A percentile compares a stretch with the other conserved stretches of the same genome.
Conservation (phyloP, 2,888 invertebrate species). For the Holacanthella duospinosa region DNA sequence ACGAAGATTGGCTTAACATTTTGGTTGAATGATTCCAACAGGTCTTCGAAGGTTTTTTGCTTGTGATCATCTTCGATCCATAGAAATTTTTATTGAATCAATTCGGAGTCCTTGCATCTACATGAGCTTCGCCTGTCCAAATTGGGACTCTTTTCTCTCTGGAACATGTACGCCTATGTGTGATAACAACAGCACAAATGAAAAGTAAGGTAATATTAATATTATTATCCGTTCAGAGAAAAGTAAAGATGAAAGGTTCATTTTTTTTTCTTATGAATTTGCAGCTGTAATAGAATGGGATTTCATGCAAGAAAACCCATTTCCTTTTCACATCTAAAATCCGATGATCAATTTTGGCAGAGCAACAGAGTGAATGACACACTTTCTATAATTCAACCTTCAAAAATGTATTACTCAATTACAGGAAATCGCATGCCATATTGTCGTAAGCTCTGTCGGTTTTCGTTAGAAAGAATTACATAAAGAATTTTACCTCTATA, state of each 20-base stretch:
- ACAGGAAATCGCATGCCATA: constrained; percentile 60
- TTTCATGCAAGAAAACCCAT: constrained; percentile 31
- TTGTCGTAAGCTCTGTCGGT: constrained; percentile 66
- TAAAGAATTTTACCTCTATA: constrained; percentile 11
- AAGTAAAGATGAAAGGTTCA: not conserved
- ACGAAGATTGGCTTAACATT: not conserved
- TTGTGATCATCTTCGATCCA: constrained; percentile 78
- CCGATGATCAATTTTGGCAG: constrained; percentile 4
- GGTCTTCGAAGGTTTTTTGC: constrained; percentile 60
- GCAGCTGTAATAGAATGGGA: constrained; percentile 26
- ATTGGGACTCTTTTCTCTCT: constrained; percentile 51
- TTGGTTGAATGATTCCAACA: constrained; percentile 37
- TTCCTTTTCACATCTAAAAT: no score
- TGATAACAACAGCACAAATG: not conserved
- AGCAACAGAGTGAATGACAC: constrained; percentile 13
- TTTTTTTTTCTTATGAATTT: not conserved
- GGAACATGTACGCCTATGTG: constrained; percentile 39
- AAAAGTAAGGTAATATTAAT: constrained; percentile 6
- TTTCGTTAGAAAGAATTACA: no score
- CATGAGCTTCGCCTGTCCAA: constrained; percentile 64
- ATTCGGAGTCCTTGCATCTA: constrained; percentile 66
- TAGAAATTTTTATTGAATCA: constrained; percentile 73
- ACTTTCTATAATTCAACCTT: no score
- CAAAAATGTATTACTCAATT: constrained; percentile 54
- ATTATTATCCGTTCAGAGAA: not conserved